A percentile compares a stretch with the other conserved stretches of the same genome.
Conservation (phyloP, 1,140 invertebrate species). For the Helicoverpa armigera region DNA sequence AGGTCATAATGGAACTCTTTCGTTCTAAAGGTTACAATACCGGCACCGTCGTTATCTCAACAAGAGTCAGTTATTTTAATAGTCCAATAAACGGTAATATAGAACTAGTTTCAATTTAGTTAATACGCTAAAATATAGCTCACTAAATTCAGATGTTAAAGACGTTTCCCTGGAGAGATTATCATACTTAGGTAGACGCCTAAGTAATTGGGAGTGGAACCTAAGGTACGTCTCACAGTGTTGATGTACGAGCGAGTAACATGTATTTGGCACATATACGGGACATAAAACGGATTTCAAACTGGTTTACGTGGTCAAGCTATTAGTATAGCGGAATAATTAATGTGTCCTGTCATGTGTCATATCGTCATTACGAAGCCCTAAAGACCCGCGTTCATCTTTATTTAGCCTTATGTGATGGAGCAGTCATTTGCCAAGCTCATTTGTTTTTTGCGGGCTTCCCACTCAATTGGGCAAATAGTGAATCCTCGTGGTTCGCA, state of each 20-base stretch:
- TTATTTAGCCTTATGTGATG: slow-evolving; percentile 20
- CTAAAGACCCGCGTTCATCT: slow-evolving; percentile 13
- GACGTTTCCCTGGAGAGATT: neutral
- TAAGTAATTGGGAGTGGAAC: slow-evolving; percentile 9
- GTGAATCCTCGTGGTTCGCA: neutral
- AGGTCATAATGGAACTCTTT: neutral
- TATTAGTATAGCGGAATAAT: slow-evolving; percentile 50
- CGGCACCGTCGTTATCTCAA: neutral
- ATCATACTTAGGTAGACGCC: neutral
- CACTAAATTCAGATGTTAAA: slow-evolving; percentile 17
- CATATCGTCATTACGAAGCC: slow-evolving; percentile 42
- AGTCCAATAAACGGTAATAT: too few species aligned
- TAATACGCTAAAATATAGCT: neutral
- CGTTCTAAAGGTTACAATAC: neutral
- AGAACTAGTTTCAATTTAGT: too few species aligned
- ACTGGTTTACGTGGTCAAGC: slow-evolving; percentile 47
- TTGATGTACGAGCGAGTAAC: neutral
- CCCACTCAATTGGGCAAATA: slow-evolving; percentile 30
- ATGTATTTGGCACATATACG: slow-evolving; percentile 10
- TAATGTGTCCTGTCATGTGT: slow-evolving; percentile 35
- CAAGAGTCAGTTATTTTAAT: too few species aligned
- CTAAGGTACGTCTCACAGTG: neutral
- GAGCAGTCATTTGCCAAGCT: slow-evolving; percentile 11
- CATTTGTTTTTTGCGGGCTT: slow-evolving; percentile 32
- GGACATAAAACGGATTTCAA: slow-evolving; percentile 46